A percentile compares a stretch with the other conserved stretches of the same genome.
Conservation (phyloP, 1,140 invertebrate genomes). For the Cyrtorhinus lividipennis region DNA sequence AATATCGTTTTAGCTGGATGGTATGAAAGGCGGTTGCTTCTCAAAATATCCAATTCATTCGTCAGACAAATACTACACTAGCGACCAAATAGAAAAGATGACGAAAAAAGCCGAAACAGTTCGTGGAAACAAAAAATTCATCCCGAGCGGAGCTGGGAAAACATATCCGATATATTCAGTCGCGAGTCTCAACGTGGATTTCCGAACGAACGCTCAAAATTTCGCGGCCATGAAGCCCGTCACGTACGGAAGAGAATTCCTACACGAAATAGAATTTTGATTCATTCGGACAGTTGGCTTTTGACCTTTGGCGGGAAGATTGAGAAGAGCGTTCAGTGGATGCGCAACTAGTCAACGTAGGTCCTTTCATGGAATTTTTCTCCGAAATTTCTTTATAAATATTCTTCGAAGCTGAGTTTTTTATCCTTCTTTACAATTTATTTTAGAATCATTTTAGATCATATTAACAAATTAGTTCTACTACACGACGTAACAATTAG, state of each 20-base stretch:
- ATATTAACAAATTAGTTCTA: too few relatives aligned
- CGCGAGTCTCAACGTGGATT: slow-evolving; percentile 11
- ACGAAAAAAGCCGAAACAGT: background rate
- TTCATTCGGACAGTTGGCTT: background rate
- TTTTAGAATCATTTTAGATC: too few relatives aligned
- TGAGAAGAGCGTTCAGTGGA: too few relatives aligned
- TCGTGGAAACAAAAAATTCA: background rate
- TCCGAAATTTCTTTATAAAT: too few relatives aligned
- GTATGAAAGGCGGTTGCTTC: slow-evolving; percentile 11
- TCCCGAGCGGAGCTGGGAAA: slow-evolving; percentile 6
- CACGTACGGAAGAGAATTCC: slow-evolving; percentile 19
- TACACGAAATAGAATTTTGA: slow-evolving; percentile 2
- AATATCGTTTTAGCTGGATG: slow-evolving; percentile 1
- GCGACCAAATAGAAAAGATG: background rate
- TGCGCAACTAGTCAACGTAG: too few relatives aligned
- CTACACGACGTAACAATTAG: too few relatives aligned
- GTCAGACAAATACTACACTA: slow-evolving; percentile 1
- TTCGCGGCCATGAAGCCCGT: slow-evolving; percentile 18
- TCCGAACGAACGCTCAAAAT: slow-evolving; percentile 11
- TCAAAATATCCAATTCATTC: slow-evolving; percentile 2
- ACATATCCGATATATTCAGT: slow-evolving; percentile 18
- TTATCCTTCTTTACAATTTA: too few relatives aligned
- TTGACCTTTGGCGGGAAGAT: background rate
- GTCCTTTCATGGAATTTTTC: too few relatives aligned
- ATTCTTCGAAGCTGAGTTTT: too few relatives aligned